These are phyloP conservation scores for Samia ricini DNA, from an alignment of 1,140 invertebrate genomes.

Conservation along the genomic window DNA sequence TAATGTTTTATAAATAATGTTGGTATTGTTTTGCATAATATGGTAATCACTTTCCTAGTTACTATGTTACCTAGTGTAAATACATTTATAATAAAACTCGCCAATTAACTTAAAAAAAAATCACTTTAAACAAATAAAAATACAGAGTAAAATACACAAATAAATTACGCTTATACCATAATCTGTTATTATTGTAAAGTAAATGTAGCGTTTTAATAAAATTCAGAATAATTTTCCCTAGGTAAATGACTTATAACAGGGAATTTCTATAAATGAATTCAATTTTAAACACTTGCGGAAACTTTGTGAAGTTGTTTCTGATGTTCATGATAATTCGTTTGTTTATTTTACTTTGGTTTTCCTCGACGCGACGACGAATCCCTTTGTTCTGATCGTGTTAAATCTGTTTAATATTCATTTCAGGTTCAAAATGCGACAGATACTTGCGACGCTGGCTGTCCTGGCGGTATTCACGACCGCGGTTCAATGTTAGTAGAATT, in stretches of 20 bases:
- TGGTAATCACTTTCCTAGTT: no score
- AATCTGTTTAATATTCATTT: conserved; percentile 31
- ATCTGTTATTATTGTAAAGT: background rate
- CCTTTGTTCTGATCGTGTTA: conserved; percentile 8
- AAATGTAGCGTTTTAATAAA: background rate
- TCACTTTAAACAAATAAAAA: no score
- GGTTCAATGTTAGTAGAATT: conserved; percentile 47
- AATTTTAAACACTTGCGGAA: conserved; percentile 8
- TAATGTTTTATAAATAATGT: no score
- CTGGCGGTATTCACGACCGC: conserved; percentile 40
- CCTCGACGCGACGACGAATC: background rate
- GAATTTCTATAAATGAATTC: conserved; percentile 7
- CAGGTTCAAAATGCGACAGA: conserved; percentile 60
- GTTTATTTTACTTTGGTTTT: conserved; percentile 6
- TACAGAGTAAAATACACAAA: background rate
- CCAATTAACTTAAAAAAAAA: no score
- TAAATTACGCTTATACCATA: background rate
- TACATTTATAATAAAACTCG: no score
- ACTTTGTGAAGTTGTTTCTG: conserved; percentile 1
- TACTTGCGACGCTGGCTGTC: conserved; percentile 61
- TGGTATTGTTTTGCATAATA: no score
- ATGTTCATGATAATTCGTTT: conserved; percentile 9
- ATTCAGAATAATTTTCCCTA: background rate
- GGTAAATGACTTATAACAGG: background rate
- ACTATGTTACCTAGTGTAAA: no score